phyloP scores from a whole-genome alignment of 2,113 vertebrate species.

The Pipra filicauda region DNA sequence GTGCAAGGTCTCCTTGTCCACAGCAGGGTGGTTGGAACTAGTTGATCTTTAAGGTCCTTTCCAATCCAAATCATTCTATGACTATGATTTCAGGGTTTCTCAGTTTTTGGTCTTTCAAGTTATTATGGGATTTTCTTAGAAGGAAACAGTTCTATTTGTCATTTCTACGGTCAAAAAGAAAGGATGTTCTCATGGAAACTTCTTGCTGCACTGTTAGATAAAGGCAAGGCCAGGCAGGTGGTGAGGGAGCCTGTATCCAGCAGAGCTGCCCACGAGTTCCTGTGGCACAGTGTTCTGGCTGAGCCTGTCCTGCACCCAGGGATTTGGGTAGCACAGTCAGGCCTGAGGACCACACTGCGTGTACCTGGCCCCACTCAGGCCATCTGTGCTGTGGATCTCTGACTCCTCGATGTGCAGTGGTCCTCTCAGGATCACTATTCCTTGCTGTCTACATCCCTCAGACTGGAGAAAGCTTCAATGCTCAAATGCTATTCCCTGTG shows the following conservation, averaged over 20 bases:
- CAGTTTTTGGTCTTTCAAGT: not conserved
- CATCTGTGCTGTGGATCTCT: too few relatives aligned
- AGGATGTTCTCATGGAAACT: not conserved
- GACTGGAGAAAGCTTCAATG: not conserved
- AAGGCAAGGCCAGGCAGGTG: not conserved
- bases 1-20: not conserved
- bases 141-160: not conserved
- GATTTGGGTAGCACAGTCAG: not conserved
- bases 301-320: not conserved
- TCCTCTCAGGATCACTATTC: accelerated
- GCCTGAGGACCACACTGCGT: not conserved
- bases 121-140: not conserved
- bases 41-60: not conserved
- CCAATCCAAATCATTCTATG: not conserved
- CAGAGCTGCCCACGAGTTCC: accelerated
- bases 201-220: not conserved
- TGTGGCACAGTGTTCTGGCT: accelerated
- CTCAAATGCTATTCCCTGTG: not conserved
- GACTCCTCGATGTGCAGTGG: accelerated
- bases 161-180: not conserved
- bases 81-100: not conserved
- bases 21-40: not conserved
- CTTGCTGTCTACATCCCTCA: not conserved
- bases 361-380: not conserved
- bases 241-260: not conserved